phyloP scores from a whole-genome alignment of 2,113 vertebrate genomes.

The Oncorhynchus gorbuscha region DNA sequence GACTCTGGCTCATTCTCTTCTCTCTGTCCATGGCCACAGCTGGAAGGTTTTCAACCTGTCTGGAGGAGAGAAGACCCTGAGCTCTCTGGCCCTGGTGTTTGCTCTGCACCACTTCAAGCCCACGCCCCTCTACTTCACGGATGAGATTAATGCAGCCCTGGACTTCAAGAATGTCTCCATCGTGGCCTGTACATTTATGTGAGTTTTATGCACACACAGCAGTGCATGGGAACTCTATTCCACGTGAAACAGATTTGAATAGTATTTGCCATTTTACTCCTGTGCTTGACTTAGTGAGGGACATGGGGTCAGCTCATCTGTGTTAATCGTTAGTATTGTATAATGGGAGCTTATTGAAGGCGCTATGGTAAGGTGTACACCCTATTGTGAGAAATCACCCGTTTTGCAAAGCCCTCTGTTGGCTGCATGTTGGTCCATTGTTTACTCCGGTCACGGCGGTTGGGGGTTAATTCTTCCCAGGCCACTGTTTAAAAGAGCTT shows the following conservation, averaged over 20 bases:
- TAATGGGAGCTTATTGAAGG: background rate
- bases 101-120: constrained; percentile 98
- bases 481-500: too few relatives aligned
- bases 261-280: too few relatives aligned
- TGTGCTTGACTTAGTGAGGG: too few relatives aligned
- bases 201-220: constrained; percentile 53
- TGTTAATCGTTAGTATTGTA: background rate
- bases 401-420: background rate
- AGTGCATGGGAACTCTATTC: too few relatives aligned
- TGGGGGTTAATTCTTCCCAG: background rate
- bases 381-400: background rate
- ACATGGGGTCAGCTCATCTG: too few relatives aligned
- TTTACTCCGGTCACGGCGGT: background rate
- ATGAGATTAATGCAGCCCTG: constrained; percentile 95
- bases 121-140: constrained; percentile 97
- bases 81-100: constrained; percentile 94
- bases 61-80: constrained; percentile 96
- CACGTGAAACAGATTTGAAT: too few relatives aligned
- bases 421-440: background rate
- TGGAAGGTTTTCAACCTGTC: constrained; percentile 99
- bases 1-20: background rate
- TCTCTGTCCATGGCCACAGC: constrained; percentile 57
- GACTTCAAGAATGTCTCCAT: constrained; percentile 99
- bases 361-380: background rate
- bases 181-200: constrained; percentile 97